These are phyloP conservation scores for Lasioglossum calceatum DNA, from an alignment of 2,888 invertebrate genomes.

Conservation along the genomic window DNA sequence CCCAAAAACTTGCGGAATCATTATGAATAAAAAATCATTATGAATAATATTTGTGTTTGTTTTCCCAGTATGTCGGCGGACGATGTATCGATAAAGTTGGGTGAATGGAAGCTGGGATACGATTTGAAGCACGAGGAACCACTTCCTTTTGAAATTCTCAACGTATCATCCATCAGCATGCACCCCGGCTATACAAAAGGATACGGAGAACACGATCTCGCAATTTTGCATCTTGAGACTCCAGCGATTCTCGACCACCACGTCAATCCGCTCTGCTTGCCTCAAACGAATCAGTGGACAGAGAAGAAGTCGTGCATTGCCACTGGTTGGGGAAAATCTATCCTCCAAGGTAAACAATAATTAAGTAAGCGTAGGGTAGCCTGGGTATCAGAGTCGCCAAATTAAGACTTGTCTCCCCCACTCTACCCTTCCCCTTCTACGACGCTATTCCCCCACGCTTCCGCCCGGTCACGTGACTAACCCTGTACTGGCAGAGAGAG, in stretches of 20 bases:
- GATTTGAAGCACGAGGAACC: slow-evolving; percentile 89
- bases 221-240: slow-evolving; percentile 88
- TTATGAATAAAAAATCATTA: background rate
- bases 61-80: slow-evolving; percentile 86
- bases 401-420: background rate
- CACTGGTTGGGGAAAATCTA: slow-evolving; percentile 93
- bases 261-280: slow-evolving; percentile 90
- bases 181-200: slow-evolving; percentile 90
- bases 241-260: slow-evolving; percentile 88
- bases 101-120: slow-evolving; percentile 93
- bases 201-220: slow-evolving; percentile 88
- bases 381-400: no score
- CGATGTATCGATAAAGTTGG: slow-evolving; percentile 91
- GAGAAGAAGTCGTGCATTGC: slow-evolving; percentile 87
- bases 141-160: slow-evolving; percentile 91
- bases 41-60: background rate
- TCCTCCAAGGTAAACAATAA: slow-evolving; percentile 89
- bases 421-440: background rate
- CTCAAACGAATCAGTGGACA: slow-evolving; percentile 79
- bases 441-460: no score
- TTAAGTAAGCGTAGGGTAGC: background rate
- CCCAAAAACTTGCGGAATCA: no score
- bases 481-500: no score
- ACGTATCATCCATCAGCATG: slow-evolving; percentile 88
- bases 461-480: no score